Conservation (phyloP, 2,888 invertebrate genomes). For the Napeogenes inachia region DNA sequence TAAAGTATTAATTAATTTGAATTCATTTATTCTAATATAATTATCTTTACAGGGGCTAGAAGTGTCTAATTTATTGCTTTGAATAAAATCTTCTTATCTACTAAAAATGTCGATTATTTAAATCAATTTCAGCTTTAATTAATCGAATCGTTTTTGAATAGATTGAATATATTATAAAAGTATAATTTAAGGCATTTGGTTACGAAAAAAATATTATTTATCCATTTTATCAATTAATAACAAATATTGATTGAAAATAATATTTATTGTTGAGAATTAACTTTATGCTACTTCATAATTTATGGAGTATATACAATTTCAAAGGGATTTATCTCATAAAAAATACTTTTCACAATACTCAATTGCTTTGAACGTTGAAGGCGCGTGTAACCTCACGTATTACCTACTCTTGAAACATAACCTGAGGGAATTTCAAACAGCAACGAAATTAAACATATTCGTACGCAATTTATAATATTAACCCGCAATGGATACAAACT, state of each 20-base stretch:
- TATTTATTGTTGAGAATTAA: no score
- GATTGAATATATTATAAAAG: neutral
- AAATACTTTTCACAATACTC: neutral
- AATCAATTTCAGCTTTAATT: conserved; percentile 10
- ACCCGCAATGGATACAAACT: conserved; percentile 38
- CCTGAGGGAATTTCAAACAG: conserved; percentile 41
- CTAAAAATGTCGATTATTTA: conserved; percentile 19
- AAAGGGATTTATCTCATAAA: neutral
- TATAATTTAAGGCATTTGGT: no score
- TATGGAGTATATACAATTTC: no score
- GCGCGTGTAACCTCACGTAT: conserved; percentile 31
- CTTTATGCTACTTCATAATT: no score
- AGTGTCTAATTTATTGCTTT: conserved; percentile 23
- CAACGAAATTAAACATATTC: conserved; percentile 49
- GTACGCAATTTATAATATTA: conserved; percentile 45
- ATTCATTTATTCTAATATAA: conserved; percentile 20
- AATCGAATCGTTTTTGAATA: neutral
- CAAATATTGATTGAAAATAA: no score
- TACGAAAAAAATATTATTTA: no score
- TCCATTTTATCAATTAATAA: no score
- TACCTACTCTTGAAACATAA: conserved; percentile 35
- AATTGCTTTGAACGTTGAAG: conserved; percentile 6
- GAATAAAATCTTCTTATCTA: conserved; percentile 21
- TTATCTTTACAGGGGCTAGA: conserved; percentile 17
- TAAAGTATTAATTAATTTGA: conserved; percentile 23